A percentile compares a stretch with the other conserved stretches of the same genome.
These are phyloP conservation scores for Spilogale gracilis DNA, from an alignment of 2,113 vertebrate genomes.

Conservation along the genomic window DNA sequence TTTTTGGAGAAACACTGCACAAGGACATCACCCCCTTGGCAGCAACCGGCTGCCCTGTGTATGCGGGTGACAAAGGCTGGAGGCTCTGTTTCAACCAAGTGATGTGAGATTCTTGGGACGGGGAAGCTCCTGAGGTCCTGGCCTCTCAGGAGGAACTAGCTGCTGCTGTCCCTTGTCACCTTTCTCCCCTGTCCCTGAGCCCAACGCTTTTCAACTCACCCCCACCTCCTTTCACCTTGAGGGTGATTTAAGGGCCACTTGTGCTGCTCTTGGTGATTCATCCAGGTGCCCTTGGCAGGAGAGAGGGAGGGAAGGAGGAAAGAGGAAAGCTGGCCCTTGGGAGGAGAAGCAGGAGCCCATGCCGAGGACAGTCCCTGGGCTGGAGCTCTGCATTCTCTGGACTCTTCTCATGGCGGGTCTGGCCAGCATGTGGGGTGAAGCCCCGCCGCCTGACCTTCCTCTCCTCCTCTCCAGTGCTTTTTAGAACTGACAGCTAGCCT, in stretches of 20 bases:
- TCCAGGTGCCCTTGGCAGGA: neutral
- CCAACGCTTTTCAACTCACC: neutral
- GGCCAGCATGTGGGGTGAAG: neutral
- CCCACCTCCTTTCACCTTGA: neutral
- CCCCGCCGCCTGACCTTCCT: neutral
- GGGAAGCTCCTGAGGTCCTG: neutral
- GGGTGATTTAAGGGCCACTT: neutral
- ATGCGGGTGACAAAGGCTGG: neutral
- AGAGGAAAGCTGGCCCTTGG: neutral
- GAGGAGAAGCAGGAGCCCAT: neutral
- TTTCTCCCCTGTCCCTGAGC: neutral
- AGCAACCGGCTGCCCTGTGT: neutral
- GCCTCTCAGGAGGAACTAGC: neutral
- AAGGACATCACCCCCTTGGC: neutral
- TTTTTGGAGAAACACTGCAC: constrained; percentile 37
- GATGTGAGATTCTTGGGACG: rapidly evolving
- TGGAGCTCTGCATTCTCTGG: neutral
- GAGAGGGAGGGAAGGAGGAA: neutral
- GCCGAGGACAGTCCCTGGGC: neutral
- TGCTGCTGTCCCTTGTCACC: no score
- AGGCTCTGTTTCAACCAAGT: neutral
- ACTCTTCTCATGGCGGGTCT: neutral
- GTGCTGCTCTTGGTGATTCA: neutral
- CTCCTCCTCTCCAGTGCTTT: neutral
- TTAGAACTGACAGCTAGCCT: neutral